Conservation (phyloP, 2,113 vertebrate genomes). For the Python bivittatus region DNA sequence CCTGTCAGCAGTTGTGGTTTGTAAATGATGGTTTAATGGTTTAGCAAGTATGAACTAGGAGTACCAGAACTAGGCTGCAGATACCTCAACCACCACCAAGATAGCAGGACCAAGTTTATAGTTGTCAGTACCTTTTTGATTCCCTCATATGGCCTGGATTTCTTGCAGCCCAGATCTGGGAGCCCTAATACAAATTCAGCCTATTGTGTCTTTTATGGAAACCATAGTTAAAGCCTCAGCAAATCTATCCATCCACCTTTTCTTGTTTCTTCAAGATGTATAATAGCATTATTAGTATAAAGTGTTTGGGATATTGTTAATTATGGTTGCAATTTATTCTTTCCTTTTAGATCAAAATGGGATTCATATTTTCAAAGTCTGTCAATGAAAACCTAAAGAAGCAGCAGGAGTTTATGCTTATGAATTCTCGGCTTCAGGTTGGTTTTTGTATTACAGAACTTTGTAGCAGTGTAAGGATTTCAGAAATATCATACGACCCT, state of each 20-base stretch:
- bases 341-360: constrained; percentile 70
- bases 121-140: neutral
- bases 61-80: neutral
- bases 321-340: neutral
- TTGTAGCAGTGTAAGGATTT: neutral
- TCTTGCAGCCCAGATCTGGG: neutral
- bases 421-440: constrained; percentile 82
- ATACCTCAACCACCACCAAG: neutral
- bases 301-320: neutral
- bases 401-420: constrained; percentile 85
- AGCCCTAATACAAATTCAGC: neutral
- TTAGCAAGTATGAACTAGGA: neutral
- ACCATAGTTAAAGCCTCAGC: neutral
- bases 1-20: neutral
- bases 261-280: neutral
- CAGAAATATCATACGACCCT: neutral
- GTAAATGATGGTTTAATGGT: neutral
- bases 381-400: constrained; percentile 80
- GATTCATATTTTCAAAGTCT: constrained; percentile 81
- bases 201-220: neutral
- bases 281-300: neutral
- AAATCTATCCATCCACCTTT: neutral
- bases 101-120: neutral
- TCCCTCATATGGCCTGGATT: neutral
- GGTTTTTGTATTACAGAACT: constrained; percentile 1